Conservation (phyloP, 1,140 invertebrate genomes). For the Caerostris extrusa region DNA sequence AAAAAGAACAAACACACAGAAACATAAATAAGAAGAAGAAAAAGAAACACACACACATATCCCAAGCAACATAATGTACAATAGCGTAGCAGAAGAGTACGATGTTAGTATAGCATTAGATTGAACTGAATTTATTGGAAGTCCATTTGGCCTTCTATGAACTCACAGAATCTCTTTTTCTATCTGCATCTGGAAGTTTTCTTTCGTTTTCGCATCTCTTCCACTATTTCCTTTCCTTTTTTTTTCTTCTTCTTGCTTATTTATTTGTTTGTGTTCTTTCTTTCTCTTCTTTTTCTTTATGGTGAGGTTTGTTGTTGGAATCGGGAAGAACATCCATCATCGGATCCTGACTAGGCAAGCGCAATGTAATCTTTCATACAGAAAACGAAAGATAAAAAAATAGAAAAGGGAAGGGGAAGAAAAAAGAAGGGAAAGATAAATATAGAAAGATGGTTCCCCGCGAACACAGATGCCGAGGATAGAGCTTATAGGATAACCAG, state of each 20-base stretch:
- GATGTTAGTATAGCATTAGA: conserved; percentile 74
- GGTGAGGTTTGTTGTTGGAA: conserved; percentile 69
- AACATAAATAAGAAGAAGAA: conserved; percentile 4
- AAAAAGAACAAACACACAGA: conserved; percentile 53
- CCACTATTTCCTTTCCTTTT: conserved; percentile 25
- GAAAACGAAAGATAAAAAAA: conserved; percentile 63
- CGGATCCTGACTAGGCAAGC: conserved; percentile 63
- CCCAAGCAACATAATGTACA: conserved; percentile 44
- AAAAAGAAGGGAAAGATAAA: conserved; percentile 67
- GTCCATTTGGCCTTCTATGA: conserved; percentile 76
- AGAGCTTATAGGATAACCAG: conserved; percentile 77
- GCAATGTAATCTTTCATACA: conserved; percentile 77
- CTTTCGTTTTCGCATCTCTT: conserved; percentile 72
- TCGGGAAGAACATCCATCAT: conserved; percentile 70
- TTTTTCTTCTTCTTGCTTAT: conserved; percentile 32
- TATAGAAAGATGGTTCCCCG: conserved; percentile 77
- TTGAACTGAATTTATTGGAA: conserved; percentile 77
- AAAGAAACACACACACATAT: conserved; percentile 44
- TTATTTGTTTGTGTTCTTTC: conserved; percentile 69
- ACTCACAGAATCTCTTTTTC: conserved; percentile 72
- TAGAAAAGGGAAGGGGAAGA: not conserved
- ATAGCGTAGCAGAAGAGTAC: conserved; percentile 64
- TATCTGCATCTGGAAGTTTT: conserved; percentile 77
- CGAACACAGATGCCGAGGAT: conserved; percentile 76
- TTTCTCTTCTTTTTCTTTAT: conserved; percentile 60